Base-by-base conservation (phyloP, 2,113 vertebrate genomes). In the Eidolon helvum region DNA sequence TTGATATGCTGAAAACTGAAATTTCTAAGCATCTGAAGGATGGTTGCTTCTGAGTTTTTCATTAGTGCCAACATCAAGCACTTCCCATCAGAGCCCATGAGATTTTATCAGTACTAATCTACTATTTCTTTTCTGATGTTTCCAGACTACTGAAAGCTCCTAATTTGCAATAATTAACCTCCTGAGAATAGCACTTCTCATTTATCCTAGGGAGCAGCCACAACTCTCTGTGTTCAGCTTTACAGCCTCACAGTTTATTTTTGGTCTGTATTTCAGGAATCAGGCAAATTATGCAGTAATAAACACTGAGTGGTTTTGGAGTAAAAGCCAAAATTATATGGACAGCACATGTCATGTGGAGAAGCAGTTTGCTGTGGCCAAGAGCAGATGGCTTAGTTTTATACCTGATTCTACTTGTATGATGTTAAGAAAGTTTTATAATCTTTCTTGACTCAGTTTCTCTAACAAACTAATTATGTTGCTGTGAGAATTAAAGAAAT, bases 91-190 rank as follows among this genome's bases (percentile, higher is more conserved):
- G 26, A 95, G 33, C 90, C 94, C 84, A 21, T 30, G 94, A 97
- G 95, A 71, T 14, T 98, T 96, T 97, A 95, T 95, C 86, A 94
- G 90, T 77, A 19, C 35, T 97, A 97, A 98, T 97, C 94, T 97
- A 85, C 78, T 96, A 45, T 97, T 97, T 94, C 74, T 92, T 97
- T 83, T 94, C 79, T 96, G 92, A 91, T 97, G 12, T 15, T 94
- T 97, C n/a, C 16, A 95, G 65, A 93, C 65, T 68, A 66, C 57
- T 93, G 68, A 97, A 94, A 97, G 82, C 90, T 97, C 96, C 38
- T 97, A 96, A 96, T 96, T 90, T 91, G 30, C 19, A 45, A 68
- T 98, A 98, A 98, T 98, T 98, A 98, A 97, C 50, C 92, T 97
- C 93, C 61, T 92, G 89, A 96, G 90, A 87, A 96, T 65, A 85